phyloP scores from a whole-genome alignment of 92 coral and sea anemone genomes.

The Porites lobata region DNA sequence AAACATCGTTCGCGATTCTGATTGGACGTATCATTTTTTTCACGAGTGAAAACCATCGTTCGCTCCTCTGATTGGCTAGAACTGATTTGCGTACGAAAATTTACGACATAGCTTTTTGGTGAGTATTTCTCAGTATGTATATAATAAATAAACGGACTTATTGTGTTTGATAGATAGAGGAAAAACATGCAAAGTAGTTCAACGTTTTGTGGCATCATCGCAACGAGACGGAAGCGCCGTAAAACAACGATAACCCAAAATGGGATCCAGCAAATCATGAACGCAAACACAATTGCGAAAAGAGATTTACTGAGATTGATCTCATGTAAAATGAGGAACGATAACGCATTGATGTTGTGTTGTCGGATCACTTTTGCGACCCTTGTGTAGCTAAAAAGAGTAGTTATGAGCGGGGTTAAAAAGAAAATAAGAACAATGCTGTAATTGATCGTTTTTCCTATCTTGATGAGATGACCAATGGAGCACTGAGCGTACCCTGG shows the following conservation, averaged over 20 bases:
- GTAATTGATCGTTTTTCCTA: neutral
- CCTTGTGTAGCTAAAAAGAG: neutral
- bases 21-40: no score
- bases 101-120: no score
- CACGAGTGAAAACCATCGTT: no score
- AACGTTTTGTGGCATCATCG: conserved; percentile 8
- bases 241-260: conserved; percentile 21
- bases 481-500: conserved; percentile 33
- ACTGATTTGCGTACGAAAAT: no score
- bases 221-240: neutral
- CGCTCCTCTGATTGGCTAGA: no score
- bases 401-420: neutral
- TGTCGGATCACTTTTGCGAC: conserved; percentile 8
- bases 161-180: conserved; percentile 25
- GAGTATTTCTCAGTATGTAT: no score
- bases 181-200: conserved; percentile 26
- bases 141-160: conserved; percentile 1
- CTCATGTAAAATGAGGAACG: neutral
- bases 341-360: neutral
- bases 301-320: conserved; percentile 21
- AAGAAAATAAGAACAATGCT: neutral
- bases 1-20: no score
- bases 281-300: conserved; percentile 19
- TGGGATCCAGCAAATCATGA: conserved; percentile 32
- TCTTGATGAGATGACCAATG: conserved; percentile 9